Evolutionary conservation across 2,113 vertebrate species (phyloP).

Genomic region (Sylvia atricapilla): DNA sequence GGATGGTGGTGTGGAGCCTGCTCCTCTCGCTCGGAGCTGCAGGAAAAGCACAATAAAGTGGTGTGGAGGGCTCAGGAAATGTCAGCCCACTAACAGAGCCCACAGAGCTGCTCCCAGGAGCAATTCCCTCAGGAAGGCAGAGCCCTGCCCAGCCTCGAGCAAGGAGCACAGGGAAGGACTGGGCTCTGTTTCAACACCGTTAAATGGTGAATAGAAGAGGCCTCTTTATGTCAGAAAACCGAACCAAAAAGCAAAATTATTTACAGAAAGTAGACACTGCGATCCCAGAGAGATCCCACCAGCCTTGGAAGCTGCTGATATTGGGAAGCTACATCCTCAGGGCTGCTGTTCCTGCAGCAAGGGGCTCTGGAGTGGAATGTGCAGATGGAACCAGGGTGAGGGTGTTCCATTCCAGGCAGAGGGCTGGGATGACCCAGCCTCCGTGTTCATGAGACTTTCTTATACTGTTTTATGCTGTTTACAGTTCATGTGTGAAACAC

Average conservation of each 20-base stretch:
- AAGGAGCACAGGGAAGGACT: neutral
- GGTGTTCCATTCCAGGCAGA: neutral
- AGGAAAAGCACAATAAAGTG: neutral
- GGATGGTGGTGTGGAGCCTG: neutral
- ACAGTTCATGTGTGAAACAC: neutral
- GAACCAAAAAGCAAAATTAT: neutral
- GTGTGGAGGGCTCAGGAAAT: neutral
- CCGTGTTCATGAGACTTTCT: neutral
- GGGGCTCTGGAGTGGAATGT: neutral
- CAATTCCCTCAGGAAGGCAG: neutral
- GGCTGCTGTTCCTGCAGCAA: neutral
- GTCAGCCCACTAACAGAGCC: neutral
- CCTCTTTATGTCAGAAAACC: rapidly evolving
- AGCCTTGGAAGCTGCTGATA: neutral
- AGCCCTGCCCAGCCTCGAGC: neutral
- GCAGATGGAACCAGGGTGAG: neutral
- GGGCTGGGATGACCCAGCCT: neutral
- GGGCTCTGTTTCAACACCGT: neutral
- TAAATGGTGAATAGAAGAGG: neutral
- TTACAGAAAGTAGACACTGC: neutral
- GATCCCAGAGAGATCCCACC: neutral
- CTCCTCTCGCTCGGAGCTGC: conserved; percentile 50
- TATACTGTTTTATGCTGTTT: neutral
- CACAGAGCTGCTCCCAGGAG: neutral
- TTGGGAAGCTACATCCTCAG: neutral